Conservation (phyloP, 2,797 vertebrate species). For the Natrix natrix region DNA sequence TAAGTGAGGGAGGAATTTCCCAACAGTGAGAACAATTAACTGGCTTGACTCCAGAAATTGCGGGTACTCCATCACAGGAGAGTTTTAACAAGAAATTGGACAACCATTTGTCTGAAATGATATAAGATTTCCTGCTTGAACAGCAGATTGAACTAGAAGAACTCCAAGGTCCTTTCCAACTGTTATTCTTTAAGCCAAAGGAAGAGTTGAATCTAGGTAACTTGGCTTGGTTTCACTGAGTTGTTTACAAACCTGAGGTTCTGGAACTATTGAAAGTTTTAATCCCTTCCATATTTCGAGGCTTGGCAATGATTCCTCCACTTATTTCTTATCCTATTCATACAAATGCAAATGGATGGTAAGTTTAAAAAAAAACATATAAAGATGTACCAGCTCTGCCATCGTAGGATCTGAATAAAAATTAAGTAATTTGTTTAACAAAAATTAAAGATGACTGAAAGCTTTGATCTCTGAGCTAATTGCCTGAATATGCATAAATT, state of each 20-base stretch:
- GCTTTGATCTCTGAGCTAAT: slow-evolving; percentile 60
- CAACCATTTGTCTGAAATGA: neutral
- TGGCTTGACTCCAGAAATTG: neutral
- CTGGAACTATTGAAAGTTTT: neutral
- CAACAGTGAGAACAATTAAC: neutral
- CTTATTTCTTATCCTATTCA: slow-evolving; percentile 57
- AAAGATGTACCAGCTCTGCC: slow-evolving; percentile 56
- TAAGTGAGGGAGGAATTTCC: neutral
- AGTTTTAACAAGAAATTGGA: neutral
- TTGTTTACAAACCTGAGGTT: neutral
- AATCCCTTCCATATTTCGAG: slow-evolving; percentile 50
- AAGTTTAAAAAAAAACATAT: slow-evolving; percentile 36
- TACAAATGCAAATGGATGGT: slow-evolving; percentile 53
- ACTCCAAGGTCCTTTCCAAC: neutral
- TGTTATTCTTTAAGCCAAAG: neutral
- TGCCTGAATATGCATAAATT: slow-evolving; percentile 68
- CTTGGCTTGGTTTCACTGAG: neutral
- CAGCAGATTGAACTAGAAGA: neutral
- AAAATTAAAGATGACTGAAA: slow-evolving; percentile 50
- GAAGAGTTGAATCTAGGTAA: neutral
- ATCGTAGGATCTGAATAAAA: slow-evolving; percentile 56
- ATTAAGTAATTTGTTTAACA: slow-evolving; percentile 26
- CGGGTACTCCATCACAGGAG: neutral
- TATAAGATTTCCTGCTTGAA: neutral
- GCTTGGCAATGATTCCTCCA: slow-evolving; percentile 31